Base-by-base conservation (phyloP, 1,140 invertebrate genomes). In the Campoletis sonorensis region DNA sequence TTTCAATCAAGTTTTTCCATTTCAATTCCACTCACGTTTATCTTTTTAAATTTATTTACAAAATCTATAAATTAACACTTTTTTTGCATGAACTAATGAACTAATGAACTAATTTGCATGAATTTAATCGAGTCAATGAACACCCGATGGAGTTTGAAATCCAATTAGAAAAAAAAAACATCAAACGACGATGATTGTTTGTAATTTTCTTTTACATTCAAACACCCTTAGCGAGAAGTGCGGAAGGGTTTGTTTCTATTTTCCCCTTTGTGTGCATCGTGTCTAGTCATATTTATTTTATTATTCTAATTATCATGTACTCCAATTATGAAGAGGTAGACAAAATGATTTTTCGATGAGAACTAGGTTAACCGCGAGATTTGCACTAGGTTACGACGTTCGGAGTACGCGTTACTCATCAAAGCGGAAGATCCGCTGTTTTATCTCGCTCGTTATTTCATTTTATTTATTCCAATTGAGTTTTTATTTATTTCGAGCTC, bases 381-480 rank as follows among this genome's bases (percentile, higher is more conserved):
- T 72, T 18, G 70, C 70, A 72, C 70, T 72, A 40, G 70, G 70
- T 72, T 72, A 72, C 37, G 30, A 64, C n/a, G 70, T 27, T 49
- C 49, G 13, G 37, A 49, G 70, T 21, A 72, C 37, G 3, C 27
- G 70, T 72, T 4, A 26, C 26, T 49, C 70, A 72, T 21, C 37
- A 37, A 49, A 72, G 70, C 70, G 40, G 70, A 72, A 72, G 70
- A 72, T 49, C 70, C 70, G 40, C 37, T 37, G 30, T 30, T 33
- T 54, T 54, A n/a, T 54, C n/a, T n/a, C 2, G 16, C 64, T 67
- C 64, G 64, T 30, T 37, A 33, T 37, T 27, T 30, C 18, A 8
- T 70, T 13, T 23, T 70, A 70, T 49, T 64, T 23, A 8, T 61
- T n/a, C 15, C 11, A 26, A 58, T 58, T 64, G n/a, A n/a, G n/a